Percentiles rank a stretch among this genome's conserved stretches.
Conservation (phyloP, 1,140 invertebrate genomes). For the Odontomachus brunneus region DNA sequence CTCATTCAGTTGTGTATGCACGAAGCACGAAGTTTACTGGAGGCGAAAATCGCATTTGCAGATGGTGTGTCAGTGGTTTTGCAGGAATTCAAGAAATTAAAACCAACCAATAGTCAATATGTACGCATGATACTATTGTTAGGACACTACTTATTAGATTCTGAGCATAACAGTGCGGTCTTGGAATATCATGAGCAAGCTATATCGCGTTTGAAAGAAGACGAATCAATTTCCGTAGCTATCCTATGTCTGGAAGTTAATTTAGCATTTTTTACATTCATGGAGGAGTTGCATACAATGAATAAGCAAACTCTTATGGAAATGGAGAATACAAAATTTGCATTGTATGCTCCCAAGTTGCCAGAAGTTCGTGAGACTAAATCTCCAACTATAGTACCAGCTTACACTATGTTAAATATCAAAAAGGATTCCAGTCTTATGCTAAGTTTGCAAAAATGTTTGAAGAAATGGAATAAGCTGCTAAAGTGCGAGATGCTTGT, state of each 20-base stretch:
- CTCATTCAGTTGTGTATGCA: constrained; percentile 72
- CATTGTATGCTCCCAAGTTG: constrained; percentile 65
- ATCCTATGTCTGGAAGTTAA: constrained; percentile 71
- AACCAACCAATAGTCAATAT: constrained; percentile 66
- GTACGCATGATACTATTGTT: constrained; percentile 74
- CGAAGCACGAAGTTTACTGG: constrained; percentile 74
- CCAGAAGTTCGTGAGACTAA: constrained; percentile 62
- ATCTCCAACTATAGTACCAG: constrained; percentile 74
- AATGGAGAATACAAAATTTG: constrained; percentile 72
- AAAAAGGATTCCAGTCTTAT: constrained; percentile 72
- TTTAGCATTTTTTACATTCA: constrained; percentile 76
- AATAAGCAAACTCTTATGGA: constrained; percentile 71
- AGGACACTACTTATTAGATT: constrained; percentile 73
- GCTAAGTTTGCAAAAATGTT: constrained; percentile 64
- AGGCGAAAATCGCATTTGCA: constrained; percentile 68
- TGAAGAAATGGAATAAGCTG: constrained; percentile 75
- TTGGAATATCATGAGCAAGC: constrained; percentile 70
- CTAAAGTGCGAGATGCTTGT: constrained; percentile 70
- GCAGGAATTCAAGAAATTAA: constrained; percentile 69
- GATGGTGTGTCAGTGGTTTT: constrained; percentile 67
- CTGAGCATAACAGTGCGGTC: constrained; percentile 55
- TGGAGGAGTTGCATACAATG: constrained; percentile 69
- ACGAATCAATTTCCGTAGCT: constrained; percentile 23
- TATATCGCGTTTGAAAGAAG: constrained; percentile 60
- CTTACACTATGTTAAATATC: constrained; percentile 78